Percentiles rank a stretch among this genome's conserved stretches.
Conservation (phyloP, 2,888 invertebrate species). For the Trichogramma dendrolimi region DNA sequence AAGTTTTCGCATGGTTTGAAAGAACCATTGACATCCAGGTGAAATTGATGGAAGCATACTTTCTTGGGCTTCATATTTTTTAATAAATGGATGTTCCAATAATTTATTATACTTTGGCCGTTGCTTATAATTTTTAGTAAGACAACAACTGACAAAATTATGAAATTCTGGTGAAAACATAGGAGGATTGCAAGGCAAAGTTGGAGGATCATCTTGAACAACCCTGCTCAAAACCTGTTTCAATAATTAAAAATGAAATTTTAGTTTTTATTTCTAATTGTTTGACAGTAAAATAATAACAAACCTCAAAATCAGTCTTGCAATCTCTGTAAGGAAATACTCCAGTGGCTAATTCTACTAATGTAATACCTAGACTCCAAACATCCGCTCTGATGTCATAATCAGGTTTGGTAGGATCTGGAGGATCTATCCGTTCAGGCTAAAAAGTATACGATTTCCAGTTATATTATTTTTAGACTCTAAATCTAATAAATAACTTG, state of each 20-base stretch:
- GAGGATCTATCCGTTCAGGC: slow-evolving; percentile 96
- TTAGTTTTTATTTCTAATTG: slow-evolving; percentile 43
- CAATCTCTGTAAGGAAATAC: slow-evolving; percentile 92
- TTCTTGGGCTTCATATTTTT: slow-evolving; percentile 62
- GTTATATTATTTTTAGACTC: background rate
- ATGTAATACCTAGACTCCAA: slow-evolving; percentile 95
- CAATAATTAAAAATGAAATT: background rate
- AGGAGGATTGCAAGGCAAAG: slow-evolving; percentile 67
- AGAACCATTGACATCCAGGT: slow-evolving; percentile 68
- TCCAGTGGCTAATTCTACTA: slow-evolving; percentile 95
- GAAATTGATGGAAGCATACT: slow-evolving; percentile 38
- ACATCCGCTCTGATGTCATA: slow-evolving; percentile 99
- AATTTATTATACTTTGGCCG: slow-evolving; percentile 92
- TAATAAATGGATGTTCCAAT: slow-evolving; percentile 83
- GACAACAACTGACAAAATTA: slow-evolving; percentile 85
- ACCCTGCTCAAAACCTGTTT: slow-evolving; percentile 58
- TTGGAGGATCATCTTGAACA: slow-evolving; percentile 83
- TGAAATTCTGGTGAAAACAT: slow-evolving; percentile 83
- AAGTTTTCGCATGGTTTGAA: slow-evolving; percentile 58
- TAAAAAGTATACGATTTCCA: slow-evolving; percentile 47
- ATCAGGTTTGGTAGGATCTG: slow-evolving; percentile 86
- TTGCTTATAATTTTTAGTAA: slow-evolving; percentile 88
- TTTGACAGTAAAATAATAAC: slow-evolving; percentile 37
- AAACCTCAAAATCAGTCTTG: slow-evolving; percentile 94
- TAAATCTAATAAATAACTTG: slow-evolving; percentile 5